phyloP scores from a whole-genome alignment of 1,140 invertebrate genomes.

The Drosophila albomicans region DNA sequence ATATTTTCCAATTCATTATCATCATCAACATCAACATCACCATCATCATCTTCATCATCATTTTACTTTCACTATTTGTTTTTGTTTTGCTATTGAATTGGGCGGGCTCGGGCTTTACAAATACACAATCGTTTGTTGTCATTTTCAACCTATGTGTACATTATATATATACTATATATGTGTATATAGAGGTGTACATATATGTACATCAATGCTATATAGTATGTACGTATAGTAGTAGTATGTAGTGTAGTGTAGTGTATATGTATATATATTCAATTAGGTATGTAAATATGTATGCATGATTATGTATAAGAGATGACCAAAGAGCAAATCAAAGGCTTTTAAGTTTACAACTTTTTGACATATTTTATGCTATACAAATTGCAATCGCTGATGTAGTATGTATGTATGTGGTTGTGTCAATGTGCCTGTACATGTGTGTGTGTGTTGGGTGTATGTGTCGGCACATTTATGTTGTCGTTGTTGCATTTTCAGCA shows the following conservation, averaged over 20 bases:
- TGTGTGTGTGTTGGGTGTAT: slow-evolving; percentile 12
- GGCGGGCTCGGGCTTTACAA: slow-evolving; percentile 73
- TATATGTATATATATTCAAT: slow-evolving; percentile 63
- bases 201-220: slow-evolving; percentile 36
- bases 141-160: slow-evolving; percentile 62
- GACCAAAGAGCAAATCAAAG: slow-evolving; percentile 77
- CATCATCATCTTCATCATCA: slow-evolving; percentile 13
- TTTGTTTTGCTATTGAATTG: slow-evolving; percentile 53
- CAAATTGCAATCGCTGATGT: slow-evolving; percentile 52
- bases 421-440: slow-evolving; percentile 32
- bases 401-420: slow-evolving; percentile 26
- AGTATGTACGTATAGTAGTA: slow-evolving; percentile 73
- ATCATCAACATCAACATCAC: slow-evolving; percentile 11
- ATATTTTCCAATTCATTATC: slow-evolving; percentile 52
- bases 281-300: slow-evolving; percentile 67
- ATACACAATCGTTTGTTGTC: slow-evolving; percentile 80
- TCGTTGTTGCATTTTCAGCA: slow-evolving; percentile 70
- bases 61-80: slow-evolving; percentile 39
- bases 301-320: slow-evolving; percentile 75
- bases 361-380: slow-evolving; percentile 51
- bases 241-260: slow-evolving; percentile 50
- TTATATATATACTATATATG: slow-evolving; percentile 27
- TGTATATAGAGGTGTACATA: slow-evolving; percentile 34
- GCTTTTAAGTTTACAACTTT: slow-evolving; percentile 63
- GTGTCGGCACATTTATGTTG: slow-evolving; percentile 64